Conservation (phyloP, 2,113 vertebrate species). For the Anoplopoma fimbria region DNA sequence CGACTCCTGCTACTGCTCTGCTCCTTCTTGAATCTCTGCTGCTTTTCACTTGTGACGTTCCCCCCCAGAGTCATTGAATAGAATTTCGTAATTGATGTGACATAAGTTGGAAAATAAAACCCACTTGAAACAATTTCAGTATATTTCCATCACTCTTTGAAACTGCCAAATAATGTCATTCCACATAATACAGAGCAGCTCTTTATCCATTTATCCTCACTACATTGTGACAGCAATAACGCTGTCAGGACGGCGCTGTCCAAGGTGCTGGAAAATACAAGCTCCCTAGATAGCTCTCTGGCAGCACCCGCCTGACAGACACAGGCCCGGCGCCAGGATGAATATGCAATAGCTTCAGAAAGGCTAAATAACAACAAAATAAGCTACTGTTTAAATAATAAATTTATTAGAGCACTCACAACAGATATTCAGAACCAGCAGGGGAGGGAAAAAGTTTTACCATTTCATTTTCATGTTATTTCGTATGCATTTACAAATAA, state of each 20-base stretch:
- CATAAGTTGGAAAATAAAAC: background rate
- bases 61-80: background rate
- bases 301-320: background rate
- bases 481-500: background rate
- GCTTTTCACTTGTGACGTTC: background rate
- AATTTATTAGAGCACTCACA: background rate
- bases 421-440: background rate
- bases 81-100: background rate
- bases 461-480: background rate
- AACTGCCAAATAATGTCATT: background rate
- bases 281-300: background rate
- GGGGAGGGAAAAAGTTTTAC: background rate
- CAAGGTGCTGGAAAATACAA: conserved; percentile 1
- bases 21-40: background rate
- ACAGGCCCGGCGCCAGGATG: background rate
- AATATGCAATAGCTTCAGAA: background rate
- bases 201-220: conserved; percentile 3
- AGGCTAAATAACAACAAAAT: background rate
- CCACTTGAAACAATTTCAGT: background rate
- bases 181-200: background rate
- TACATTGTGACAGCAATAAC: background rate
- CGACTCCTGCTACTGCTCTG: background rate
- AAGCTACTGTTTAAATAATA: background rate
- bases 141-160: background rate
- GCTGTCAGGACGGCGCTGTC: background rate